Evolutionary conservation across 2,113 vertebrate species (phyloP), one percentile per base, ranked within the genome.

Genomic region (Ammospiza caudacuta): DNA sequence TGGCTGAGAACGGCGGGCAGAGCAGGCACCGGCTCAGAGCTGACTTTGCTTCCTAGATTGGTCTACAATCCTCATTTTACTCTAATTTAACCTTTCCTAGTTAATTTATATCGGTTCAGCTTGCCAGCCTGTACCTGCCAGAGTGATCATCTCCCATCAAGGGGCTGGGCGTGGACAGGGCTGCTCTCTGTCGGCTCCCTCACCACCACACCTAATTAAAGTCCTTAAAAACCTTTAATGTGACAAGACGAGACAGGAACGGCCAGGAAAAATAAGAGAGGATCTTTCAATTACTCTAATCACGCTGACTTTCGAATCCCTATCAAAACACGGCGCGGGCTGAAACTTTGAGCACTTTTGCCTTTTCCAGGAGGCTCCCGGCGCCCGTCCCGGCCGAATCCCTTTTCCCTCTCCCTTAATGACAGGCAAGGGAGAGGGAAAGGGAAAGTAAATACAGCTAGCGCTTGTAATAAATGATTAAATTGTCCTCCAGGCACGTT

Each of bases 61-160:
- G 78, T 87, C 89, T 70, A 27, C 77, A 87, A 74, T 97, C 85
- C 82, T 94, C 92, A 64, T 94, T 97, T 97, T 96, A 95, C 92
- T 96, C 70, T 96, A 95, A 97, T 96, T 96, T 97, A 97, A 96
- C 89, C 90, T 92, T 96, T 96, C 95, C 87, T 95, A 90, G 94
- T 97, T 98, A 97, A 98, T 97, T 98, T 98, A 94, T 69, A 91
- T 77, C 37, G 79, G 86, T 97, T 97, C 87, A 96, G 37, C 94
- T 94, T 96, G 94, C 96, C 92, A 97, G 92, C 90, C 96, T 97
- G 89, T 97, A 97, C 86, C 96, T 98, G 96, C 96, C 97, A 98
- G 95, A 96, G 93, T 61, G 95, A 97, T 96, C 93, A 97, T 96
- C 90, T 73, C 83, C 94, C 97, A 86, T 98, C 96, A 98, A 95